Conservation (phyloP, 2,797 vertebrate species). For the Macrochelys suwanniensis region DNA sequence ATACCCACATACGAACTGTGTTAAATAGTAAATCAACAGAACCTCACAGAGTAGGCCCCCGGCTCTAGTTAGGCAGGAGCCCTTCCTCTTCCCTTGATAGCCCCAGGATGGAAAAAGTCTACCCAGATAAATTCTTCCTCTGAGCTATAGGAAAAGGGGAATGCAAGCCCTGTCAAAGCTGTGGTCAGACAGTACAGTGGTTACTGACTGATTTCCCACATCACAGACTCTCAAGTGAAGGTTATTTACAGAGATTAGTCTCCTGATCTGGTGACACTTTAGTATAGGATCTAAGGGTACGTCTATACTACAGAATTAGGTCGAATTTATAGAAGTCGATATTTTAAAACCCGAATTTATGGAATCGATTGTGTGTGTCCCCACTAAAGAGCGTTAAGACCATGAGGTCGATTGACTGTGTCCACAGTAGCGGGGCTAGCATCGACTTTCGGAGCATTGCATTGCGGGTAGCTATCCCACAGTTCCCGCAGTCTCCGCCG, state of each 20-base stretch:
- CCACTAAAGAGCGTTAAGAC: no score
- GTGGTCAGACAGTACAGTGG: background rate
- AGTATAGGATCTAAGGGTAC: slow-evolving; percentile 18
- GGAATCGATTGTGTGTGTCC: no score
- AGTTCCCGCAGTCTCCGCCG: no score
- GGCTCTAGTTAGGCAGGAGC: background rate
- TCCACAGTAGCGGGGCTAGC: no score
- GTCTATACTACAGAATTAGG: no score
- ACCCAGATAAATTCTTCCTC: background rate
- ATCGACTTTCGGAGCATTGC: no score
- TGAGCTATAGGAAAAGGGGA: background rate
- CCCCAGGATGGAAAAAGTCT: background rate
- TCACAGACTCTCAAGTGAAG: background rate
- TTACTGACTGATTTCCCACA: background rate
- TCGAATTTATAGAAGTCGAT: no score
- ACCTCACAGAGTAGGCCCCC: background rate
- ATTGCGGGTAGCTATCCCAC: no score
- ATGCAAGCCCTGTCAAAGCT: background rate
- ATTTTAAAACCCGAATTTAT: no score
- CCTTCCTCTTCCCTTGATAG: background rate
- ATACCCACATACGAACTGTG: background rate
- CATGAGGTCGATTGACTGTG: no score
- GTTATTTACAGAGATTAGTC: background rate
- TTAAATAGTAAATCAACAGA: background rate
- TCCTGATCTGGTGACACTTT: slow-evolving; percentile 7